Conservation (phyloP, 2,888 invertebrate species). For the Acleris literana region DNA sequence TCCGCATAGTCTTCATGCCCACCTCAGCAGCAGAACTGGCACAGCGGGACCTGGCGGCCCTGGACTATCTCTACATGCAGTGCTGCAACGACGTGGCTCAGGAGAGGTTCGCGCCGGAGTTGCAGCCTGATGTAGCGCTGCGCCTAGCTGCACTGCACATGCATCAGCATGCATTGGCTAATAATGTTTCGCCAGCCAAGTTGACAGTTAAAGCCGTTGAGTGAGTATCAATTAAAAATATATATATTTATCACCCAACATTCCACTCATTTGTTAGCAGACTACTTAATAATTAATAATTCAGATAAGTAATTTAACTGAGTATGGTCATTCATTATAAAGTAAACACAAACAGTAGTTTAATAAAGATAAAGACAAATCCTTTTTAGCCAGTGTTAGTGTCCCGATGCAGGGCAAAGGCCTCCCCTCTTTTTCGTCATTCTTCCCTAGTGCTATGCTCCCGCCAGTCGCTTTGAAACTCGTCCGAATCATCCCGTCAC, state of each 20-base stretch:
- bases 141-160: slow-evolving; percentile 95
- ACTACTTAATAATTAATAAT: no score
- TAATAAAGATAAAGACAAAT: no score
- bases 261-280: no score
- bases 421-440: no score
- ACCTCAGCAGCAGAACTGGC: slow-evolving; percentile 92
- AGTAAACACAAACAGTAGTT: no score
- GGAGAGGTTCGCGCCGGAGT: slow-evolving; percentile 94
- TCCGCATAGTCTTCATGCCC: slow-evolving; percentile 95
- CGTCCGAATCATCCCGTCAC: no score
- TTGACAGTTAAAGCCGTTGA: slow-evolving; percentile 93
- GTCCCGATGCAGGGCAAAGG: no score
- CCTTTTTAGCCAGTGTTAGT: no score
- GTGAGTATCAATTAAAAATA: slow-evolving; percentile 83
- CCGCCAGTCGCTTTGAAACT: no score
- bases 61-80: slow-evolving; percentile 95
- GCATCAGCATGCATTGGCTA: slow-evolving; percentile 93
- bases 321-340: no score
- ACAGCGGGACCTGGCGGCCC: slow-evolving; percentile 91
- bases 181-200: slow-evolving; percentile 90
- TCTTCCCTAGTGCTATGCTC: no score
- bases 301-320: no score
- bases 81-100: slow-evolving; percentile 97
- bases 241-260: background rate
- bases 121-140: slow-evolving; percentile 92